Conservation (phyloP, 2,113 vertebrate species). For the Antechinus flavipes region DNA sequence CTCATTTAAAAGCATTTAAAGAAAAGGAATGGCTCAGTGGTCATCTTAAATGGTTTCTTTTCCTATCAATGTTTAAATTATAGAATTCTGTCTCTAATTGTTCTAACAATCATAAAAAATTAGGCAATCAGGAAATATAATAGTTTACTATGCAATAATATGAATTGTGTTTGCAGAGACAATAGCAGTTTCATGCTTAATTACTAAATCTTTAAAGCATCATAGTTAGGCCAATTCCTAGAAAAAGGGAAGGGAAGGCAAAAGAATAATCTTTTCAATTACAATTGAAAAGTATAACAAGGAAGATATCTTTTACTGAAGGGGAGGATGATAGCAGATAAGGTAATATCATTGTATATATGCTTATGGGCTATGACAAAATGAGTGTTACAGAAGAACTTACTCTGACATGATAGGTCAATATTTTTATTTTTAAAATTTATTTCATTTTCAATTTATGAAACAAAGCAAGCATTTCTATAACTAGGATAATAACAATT, state of each 20-base stretch:
- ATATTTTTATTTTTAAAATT: too few species aligned
- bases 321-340: neutral
- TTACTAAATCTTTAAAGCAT: neutral
- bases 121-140: constrained; percentile 30
- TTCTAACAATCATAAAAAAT: constrained; percentile 55
- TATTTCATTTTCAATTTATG: neutral
- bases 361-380: neutral
- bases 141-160: constrained; percentile 20
- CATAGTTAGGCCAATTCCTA: neutral
- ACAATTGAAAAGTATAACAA: neutral
- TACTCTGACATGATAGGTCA: neutral
- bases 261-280: neutral
- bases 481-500: neutral
- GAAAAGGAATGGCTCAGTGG: constrained; percentile 43
- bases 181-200: neutral
- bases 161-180: constrained; percentile 9
- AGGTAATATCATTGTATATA: neutral
- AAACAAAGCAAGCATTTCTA: neutral
- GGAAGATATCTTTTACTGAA: neutral
- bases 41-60: constrained; percentile 38
- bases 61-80: constrained; percentile 42
- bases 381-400: neutral
- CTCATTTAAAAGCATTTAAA: constrained; percentile 64
- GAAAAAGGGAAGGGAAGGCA: too few species aligned
- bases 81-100: constrained; percentile 38